phyloP scores from a whole-genome alignment of 2,888 invertebrate species.

The Adelognathus sp. region DNA sequence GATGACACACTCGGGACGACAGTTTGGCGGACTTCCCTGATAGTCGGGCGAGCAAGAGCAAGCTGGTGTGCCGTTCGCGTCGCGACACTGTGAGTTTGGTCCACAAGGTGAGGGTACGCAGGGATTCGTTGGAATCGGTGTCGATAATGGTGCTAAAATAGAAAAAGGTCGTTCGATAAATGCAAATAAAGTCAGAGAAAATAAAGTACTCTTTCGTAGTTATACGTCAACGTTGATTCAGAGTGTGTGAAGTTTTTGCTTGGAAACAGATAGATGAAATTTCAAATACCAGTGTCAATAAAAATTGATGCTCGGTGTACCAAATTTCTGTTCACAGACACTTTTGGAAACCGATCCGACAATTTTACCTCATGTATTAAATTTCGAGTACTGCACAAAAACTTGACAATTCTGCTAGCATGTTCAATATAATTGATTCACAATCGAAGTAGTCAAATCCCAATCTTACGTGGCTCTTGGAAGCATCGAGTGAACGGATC shows the following conservation, averaged over 20 bases:
- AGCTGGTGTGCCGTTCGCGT: slow-evolving; percentile 84
- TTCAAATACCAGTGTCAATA: background rate
- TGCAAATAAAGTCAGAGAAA: no score
- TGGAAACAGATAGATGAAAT: slow-evolving; percentile 79
- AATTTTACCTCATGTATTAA: no score
- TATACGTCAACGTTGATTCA: no score
- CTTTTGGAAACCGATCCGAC: no score
- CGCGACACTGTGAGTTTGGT: slow-evolving; percentile 89
- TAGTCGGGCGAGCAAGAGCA: slow-evolving; percentile 85
- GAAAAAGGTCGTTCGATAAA: slow-evolving; percentile 79
- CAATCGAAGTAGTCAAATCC: slow-evolving; percentile 84
- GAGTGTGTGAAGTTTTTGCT: no score
- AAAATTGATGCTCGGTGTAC: background rate
- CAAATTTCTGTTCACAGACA: no score
- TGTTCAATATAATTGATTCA: no score
- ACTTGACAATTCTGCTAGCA: no score
- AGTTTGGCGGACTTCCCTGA: slow-evolving; percentile 86
- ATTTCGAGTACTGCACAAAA: no score
- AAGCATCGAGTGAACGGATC: slow-evolving; percentile 81
- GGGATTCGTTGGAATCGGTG: slow-evolving; percentile 81
- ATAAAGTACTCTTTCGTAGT: no score
- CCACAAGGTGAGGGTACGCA: slow-evolving; percentile 90
- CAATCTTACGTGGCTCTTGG: slow-evolving; percentile 53
- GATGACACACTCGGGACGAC: slow-evolving; percentile 86
- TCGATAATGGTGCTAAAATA: slow-evolving; percentile 17